These are phyloP conservation scores for Psilopogon haemacephalus DNA, from an alignment of 2,113 vertebrate species.

Conservation along the genomic window DNA sequence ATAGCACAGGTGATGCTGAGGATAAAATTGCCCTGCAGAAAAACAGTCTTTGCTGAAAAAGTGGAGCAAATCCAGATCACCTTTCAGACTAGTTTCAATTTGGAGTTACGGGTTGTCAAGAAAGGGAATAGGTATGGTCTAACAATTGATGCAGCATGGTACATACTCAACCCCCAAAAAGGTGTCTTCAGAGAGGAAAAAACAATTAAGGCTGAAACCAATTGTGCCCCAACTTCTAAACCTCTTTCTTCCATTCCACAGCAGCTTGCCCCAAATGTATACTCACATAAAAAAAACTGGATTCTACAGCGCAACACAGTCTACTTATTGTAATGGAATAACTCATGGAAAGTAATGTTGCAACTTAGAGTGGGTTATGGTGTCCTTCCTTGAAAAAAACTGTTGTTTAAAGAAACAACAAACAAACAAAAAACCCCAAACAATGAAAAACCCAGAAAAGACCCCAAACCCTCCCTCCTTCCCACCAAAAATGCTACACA, in stretches of 20 bases:
- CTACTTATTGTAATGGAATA: conserved; percentile 79
- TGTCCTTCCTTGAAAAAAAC: conserved; percentile 78
- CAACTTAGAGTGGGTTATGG: conserved; percentile 82
- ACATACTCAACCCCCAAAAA: not conserved
- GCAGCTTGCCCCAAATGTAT: conserved; percentile 80
- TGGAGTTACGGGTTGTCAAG: not conserved
- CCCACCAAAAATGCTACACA: conserved; percentile 53
- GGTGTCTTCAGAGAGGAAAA: not conserved
- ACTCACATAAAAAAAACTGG: conserved; percentile 70
- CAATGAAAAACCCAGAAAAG: conserved; percentile 44
- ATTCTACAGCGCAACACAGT: conserved; percentile 76
- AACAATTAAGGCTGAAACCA: not conserved
- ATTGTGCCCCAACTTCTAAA: conserved; percentile 34
- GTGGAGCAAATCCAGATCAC: not conserved
- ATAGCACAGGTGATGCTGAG: conserved; percentile 7
- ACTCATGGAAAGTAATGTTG: conserved; percentile 81
- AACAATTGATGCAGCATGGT: not conserved
- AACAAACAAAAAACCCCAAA: conserved; percentile 1
- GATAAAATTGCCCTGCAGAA: not conserved
- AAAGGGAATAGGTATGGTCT: not conserved
- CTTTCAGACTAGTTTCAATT: not conserved
- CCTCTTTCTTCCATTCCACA: conserved; percentile 78
- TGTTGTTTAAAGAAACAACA: conserved; percentile 53
- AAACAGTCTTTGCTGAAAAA: not conserved
- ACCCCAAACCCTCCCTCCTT: conserved; percentile 47